Conservation (phyloP, 1,140 invertebrate genomes). For the Copidosoma floridanum region DNA sequence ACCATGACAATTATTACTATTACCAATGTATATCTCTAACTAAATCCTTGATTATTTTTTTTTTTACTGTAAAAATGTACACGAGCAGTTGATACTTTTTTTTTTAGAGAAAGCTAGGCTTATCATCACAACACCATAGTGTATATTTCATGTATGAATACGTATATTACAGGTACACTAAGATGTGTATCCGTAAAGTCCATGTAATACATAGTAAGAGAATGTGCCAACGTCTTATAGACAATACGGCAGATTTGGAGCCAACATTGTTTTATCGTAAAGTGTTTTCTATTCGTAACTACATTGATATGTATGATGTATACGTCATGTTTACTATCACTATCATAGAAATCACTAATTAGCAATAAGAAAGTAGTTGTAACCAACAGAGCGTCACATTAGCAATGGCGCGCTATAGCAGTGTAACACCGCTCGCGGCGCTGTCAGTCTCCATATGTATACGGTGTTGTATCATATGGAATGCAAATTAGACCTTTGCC, state of each 20-base stretch:
- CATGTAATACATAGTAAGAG: too few relatives aligned
- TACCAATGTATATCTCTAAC: background rate
- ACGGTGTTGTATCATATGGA: too few relatives aligned
- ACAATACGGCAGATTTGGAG: too few relatives aligned
- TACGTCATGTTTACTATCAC: constrained; percentile 8
- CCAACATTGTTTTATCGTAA: too few relatives aligned
- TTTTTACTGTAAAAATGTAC: constrained; percentile 11
- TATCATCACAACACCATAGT: too few relatives aligned
- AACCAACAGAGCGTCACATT: constrained; percentile 1
- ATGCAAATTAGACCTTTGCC: too few relatives aligned
- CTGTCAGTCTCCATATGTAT: background rate
- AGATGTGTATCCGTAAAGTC: too few relatives aligned
- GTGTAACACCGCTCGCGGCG: constrained; percentile 4
- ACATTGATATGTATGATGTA: too few relatives aligned
- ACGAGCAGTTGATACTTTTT: constrained; percentile 16
- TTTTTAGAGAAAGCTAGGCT: constrained; percentile 17
- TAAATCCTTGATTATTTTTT: constrained; percentile 4
- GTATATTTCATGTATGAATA: too few relatives aligned
- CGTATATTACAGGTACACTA: too few relatives aligned
- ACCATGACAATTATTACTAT: too few relatives aligned
- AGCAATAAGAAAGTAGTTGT: constrained; percentile 13
- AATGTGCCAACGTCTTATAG: constrained; percentile 4
- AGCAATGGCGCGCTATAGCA: constrained; percentile 9
- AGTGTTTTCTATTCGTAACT: too few relatives aligned
- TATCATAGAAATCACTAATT: constrained; percentile 8